Conservation (phyloP, 2,797 vertebrate genomes). For the Leptatherina wallacei region DNA sequence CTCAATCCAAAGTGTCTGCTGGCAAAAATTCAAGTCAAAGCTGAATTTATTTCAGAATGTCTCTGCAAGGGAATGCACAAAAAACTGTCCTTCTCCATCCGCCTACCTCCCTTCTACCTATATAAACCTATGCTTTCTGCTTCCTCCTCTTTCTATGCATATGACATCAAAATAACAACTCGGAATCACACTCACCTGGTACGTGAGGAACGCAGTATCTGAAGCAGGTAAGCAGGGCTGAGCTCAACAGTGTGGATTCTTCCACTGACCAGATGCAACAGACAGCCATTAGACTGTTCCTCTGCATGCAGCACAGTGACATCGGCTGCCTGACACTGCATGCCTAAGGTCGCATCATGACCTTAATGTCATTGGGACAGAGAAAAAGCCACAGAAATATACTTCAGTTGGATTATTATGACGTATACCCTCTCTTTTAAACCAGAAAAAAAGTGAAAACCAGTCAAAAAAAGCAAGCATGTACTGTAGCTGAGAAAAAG, state of each 20-base stretch:
- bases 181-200: conserved; percentile 45
- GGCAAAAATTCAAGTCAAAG: conserved; percentile 32
- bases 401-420: background rate
- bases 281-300: conserved; percentile 51
- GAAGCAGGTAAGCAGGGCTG: conserved; percentile 80
- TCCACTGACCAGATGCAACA: conserved; percentile 84
- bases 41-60: conserved; percentile 31
- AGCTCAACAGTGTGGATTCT: conserved; percentile 79
- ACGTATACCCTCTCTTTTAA: background rate
- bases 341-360: conserved; percentile 76
- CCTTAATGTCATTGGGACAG: conserved; percentile 69
- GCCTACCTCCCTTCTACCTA: conserved; percentile 8
- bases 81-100: conserved; percentile 2
- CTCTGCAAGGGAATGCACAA: conserved; percentile 5
- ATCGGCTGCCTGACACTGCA: conserved; percentile 60
- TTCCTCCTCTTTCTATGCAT: background rate
- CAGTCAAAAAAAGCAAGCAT: background rate
- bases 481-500: background rate
- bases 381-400: background rate
- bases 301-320: conserved; percentile 72
- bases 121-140: conserved; percentile 3
- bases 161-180: background rate
- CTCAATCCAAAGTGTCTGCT: conserved; percentile 12
- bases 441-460: background rate
- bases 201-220: conserved; percentile 74